Conservation (phyloP, 2,888 invertebrate genomes). For the Brachynemurus nebulosus region DNA sequence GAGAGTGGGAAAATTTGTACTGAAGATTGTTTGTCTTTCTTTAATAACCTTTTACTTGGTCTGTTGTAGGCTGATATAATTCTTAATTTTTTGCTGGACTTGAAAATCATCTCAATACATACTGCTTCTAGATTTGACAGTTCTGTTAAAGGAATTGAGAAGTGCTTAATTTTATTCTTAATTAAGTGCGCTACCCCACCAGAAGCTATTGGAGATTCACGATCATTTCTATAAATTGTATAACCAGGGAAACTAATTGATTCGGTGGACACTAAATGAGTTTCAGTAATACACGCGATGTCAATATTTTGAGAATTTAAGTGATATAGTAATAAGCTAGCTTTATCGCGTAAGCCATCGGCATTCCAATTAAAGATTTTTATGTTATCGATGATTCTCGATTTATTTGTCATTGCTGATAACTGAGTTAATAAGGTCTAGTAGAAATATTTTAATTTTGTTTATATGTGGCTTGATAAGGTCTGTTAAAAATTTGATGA, state of each 20-base stretch:
- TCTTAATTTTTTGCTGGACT: too few relatives aligned
- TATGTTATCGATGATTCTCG: not conserved
- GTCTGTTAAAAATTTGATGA: too few relatives aligned
- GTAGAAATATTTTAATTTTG: too few relatives aligned
- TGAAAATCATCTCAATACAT: too few relatives aligned
- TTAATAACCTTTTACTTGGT: not conserved
- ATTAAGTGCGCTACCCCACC: not conserved
- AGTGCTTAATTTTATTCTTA: too few relatives aligned
- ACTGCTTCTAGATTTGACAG: too few relatives aligned
- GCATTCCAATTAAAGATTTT: too few relatives aligned
- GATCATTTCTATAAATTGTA: not conserved
- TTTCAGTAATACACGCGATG: slow-evolving; percentile 1
- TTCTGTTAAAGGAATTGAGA: too few relatives aligned
- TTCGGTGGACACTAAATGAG: not conserved
- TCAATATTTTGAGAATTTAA: not conserved
- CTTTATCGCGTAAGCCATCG: not conserved
- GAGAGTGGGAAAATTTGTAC: not conserved
- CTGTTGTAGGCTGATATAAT: too few relatives aligned
- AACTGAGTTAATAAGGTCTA: too few relatives aligned
- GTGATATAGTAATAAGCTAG: not conserved
- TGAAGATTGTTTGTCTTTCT: not conserved
- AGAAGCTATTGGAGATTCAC: not conserved
- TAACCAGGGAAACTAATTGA: not conserved
- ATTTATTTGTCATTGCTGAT: too few relatives aligned
- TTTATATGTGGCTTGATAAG: too few relatives aligned